These are phyloP conservation scores for Drosophila repletoides DNA, from an alignment of 1,140 invertebrate genomes.

Conservation along the genomic window DNA sequence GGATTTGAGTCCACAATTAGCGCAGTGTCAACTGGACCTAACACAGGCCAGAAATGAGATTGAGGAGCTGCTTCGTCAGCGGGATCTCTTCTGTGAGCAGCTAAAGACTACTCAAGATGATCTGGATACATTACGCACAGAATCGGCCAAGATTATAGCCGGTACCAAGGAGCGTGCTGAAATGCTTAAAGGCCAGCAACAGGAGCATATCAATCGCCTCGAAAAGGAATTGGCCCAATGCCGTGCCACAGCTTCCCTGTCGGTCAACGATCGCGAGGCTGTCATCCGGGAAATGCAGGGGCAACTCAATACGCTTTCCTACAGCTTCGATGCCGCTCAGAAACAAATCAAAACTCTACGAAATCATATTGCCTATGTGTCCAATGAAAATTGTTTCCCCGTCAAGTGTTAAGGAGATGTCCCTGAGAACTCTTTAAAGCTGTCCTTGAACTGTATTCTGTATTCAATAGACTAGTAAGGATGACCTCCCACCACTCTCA, in stretches of 20 bases:
- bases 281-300: slow-evolving; percentile 82
- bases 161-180: slow-evolving; percentile 88
- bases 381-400: slow-evolving; percentile 80
- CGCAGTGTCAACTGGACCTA: slow-evolving; percentile 70
- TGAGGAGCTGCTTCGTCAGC: slow-evolving; percentile 65
- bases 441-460: not conserved
- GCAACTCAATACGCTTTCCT: slow-evolving; percentile 73
- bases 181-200: slow-evolving; percentile 84
- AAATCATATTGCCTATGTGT: slow-evolving; percentile 78
- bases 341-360: slow-evolving; percentile 80
- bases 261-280: slow-evolving; percentile 86
- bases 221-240: slow-evolving; percentile 86
- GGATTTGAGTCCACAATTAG: slow-evolving; percentile 64
- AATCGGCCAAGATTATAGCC: slow-evolving; percentile 88
- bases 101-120: slow-evolving; percentile 85
- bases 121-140: slow-evolving; percentile 87
- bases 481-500: too few species aligned
- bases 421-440: too few species aligned
- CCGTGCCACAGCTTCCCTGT: slow-evolving; percentile 85
- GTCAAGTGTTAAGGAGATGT: slow-evolving; percentile 64
- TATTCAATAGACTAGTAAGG: too few species aligned
- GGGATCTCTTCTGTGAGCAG: slow-evolving; percentile 76
- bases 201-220: slow-evolving; percentile 85
- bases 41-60: slow-evolving; percentile 50
- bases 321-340: slow-evolving; percentile 80